Base-by-base conservation (phyloP, 35 echinoderm and acorn worm genomes). In the Hemicentrotus pulcherrimus region DNA sequence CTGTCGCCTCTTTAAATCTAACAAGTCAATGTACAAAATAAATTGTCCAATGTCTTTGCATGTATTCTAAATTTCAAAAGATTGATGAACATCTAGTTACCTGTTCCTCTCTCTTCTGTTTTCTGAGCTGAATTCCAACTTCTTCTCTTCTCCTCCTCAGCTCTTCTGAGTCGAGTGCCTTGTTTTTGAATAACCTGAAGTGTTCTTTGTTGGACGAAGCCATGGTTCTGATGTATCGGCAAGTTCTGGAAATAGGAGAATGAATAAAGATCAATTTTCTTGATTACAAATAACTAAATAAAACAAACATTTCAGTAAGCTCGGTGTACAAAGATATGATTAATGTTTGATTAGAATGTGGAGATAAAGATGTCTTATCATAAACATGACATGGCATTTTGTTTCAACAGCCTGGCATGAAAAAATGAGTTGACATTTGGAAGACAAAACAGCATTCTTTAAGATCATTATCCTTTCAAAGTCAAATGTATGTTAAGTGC, bases 81-180 rank as follows among this genome's bases (percentile, higher is more conserved):
- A 28, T 28, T 28, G 24, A 78, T 78, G 5, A 24, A 60, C 13
- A 32, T 48, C 92, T 16, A n/a, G n/a, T n/a, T 92, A 99, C 98
- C 97, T 99, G 98, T 70, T 99, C 97, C 48, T 99, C 98, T 88
- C 98, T 61, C 92, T 99, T 99, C 59, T 99, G 98, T 96, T 99
- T 99, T 28, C 98, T 96, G 9, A 99, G 95, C 95, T 99, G 98
- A 86, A 99, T 94, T 32, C 98, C 98, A 71, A 92, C 96, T 95
- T 99, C 98, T 95, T 99, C 98, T 95, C 98, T 93, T 86, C 98
- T 95, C 58, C 97, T 97, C 41, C 98, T 96, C 95, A 99, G 95
- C 91, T 99, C 98, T 78, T 99, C 97, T 94, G 96, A 94, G 47
- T 97, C 95, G 13, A 98, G 86, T 47, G 97, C 98, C 87, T 97